Conservation (phyloP, 2,797 vertebrate species). For the Gymnopithys bicolor region DNA sequence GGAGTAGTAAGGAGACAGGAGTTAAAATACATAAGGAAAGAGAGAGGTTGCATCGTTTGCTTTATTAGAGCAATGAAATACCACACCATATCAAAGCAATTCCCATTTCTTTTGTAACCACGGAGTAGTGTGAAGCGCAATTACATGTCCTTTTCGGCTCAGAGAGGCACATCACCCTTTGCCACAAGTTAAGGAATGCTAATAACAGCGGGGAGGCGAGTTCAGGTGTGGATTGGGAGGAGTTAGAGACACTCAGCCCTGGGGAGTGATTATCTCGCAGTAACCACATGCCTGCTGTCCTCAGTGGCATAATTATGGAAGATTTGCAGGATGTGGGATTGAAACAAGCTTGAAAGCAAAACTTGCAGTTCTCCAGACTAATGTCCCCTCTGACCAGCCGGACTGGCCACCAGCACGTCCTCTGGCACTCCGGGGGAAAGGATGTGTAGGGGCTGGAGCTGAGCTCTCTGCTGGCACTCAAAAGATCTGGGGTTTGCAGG, state of each 20-base stretch:
- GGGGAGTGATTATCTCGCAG: background rate
- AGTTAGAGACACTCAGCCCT: background rate
- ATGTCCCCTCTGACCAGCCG: background rate
- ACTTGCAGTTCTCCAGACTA: background rate
- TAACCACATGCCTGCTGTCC: background rate
- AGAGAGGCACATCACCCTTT: conserved; percentile 3
- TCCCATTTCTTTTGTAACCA: background rate
- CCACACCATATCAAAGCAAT: conserved; percentile 7
- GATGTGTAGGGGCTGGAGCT: background rate
- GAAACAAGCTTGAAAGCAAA: background rate
- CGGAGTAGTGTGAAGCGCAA: conserved; percentile 7
- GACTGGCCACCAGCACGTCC: background rate
- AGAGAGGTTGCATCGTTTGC: background rate
- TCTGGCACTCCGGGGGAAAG: background rate
- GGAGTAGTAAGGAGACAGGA: background rate
- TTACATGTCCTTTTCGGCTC: conserved; percentile 16
- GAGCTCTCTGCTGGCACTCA: background rate
- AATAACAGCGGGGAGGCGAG: background rate
- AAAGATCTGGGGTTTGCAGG: background rate
- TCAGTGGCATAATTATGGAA: background rate
- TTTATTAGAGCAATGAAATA: conserved; percentile 6
- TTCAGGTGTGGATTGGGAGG: background rate
- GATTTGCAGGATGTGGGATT: background rate
- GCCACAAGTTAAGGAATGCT: background rate
- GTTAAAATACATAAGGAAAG: background rate